phyloP scores from a whole-genome alignment of 2,113 vertebrate species.

The Trichomycterus rosablanca region DNA sequence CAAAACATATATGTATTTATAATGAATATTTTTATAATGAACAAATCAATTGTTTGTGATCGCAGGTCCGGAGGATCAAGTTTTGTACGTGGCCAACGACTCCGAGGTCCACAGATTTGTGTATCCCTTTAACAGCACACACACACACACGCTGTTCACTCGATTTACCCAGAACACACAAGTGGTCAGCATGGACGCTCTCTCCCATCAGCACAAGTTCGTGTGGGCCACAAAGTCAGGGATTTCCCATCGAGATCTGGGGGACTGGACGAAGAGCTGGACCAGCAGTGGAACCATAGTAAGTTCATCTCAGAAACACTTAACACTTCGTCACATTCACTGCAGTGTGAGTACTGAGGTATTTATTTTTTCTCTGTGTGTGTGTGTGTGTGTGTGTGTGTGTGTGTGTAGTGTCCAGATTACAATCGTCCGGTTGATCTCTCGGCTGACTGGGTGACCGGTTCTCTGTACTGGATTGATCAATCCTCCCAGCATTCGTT shows the following conservation, averaged over 20 bases:
- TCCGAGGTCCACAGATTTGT: constrained; percentile 88
- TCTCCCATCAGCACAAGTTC: constrained; percentile 82
- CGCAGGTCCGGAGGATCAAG: constrained; percentile 86
- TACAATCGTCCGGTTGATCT: constrained; percentile 79
- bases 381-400: too few species aligned
- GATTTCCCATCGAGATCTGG: constrained; percentile 78
- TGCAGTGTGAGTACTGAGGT: too few species aligned
- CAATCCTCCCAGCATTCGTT: constrained; percentile 84
- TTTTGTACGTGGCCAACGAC: constrained; percentile 88
- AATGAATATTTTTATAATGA: background rate
- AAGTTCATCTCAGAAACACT: too few species aligned
- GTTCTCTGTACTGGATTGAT: constrained; percentile 84
- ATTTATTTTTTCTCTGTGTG: too few species aligned
- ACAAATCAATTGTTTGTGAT: background rate
- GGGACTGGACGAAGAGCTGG: constrained; percentile 68
- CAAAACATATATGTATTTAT: too few species aligned
- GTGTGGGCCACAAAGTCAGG: constrained; percentile 85
- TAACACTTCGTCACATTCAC: constrained; percentile 1
- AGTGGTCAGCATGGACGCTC: constrained; percentile 82
- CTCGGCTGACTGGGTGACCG: constrained; percentile 82
- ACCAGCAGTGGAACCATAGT: constrained; percentile 79
- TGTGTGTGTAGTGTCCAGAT: constrained; percentile 73
- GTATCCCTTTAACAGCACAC: constrained; percentile 86
- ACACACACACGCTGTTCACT: constrained; percentile 76
- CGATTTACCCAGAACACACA: constrained; percentile 81